Base-by-base conservation (phyloP, 2,113 vertebrate genomes). In the Labeo rohita region DNA sequence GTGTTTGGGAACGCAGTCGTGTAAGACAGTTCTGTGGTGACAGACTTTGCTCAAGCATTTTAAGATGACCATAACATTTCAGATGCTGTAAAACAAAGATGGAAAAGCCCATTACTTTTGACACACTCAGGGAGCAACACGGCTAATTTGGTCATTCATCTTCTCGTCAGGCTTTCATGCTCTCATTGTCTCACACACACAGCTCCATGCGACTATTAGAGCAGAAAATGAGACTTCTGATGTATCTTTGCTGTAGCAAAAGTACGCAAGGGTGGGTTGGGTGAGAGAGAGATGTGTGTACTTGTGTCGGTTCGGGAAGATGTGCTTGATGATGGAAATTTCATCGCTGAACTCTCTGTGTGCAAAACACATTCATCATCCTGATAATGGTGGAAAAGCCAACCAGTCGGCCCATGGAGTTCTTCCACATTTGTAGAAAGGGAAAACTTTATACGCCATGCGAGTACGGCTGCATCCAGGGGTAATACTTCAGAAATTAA, bases 301-400 rank as follows among this genome's bases (percentile, higher is more conserved):
- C 75, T 54, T 52, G 70, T 21, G 47, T 75, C 8, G 28, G 49
- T 45, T 73, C n/a, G 47, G 73, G 87, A 88, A 89, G 85, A 87
- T 89, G 28, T 83, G 74, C 73, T 74, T 52, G 86, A 36, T 83
- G 54, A 84, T 89, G 88, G 87, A 90, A 86, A 91, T 81, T 73
- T 56, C 87, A 86, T 88, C 76, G 85, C 43, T 63, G 77, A 87
- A 74, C 75, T 68, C 16, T 80, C 65, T 39, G 59, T 50, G 70
- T 89, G 86, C 89, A 91, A 92, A 93, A 90, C 84, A 89, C 88
- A 92, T 89, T 85, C 83, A 88, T 91, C 89, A 92, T 84, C 80
- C 78, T 73, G 84, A 49, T 91, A 86, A 87, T 36, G 39, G 47
- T 18, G 47, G 34, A 66, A 84, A 39, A 80, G 49, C 83, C 79